phyloP scores from a whole-genome alignment of 2,888 invertebrate genomes.

The Eilema sororculum region DNA sequence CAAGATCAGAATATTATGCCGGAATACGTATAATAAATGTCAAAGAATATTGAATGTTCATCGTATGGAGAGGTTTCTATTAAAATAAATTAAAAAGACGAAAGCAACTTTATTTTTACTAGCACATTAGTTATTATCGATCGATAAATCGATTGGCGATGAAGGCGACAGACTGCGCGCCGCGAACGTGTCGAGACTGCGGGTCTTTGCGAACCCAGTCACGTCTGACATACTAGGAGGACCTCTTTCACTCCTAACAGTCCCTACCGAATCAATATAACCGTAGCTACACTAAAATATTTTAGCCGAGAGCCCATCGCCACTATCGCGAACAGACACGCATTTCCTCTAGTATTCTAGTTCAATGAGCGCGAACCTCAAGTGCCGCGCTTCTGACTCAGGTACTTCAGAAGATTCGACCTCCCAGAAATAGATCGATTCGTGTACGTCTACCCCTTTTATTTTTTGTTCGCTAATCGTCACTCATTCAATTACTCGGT shows the following conservation, averaged over 20 bases:
- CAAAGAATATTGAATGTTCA: neutral
- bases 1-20: neutral
- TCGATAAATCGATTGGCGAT: slow-evolving; percentile 28
- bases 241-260: slow-evolving; percentile 64
- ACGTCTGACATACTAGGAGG: slow-evolving; percentile 78
- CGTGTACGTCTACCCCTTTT: slow-evolving; percentile 79
- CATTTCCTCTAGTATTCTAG: slow-evolving; percentile 79
- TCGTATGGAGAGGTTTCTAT: neutral
- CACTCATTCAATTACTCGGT: slow-evolving; percentile 82
- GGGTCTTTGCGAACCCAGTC: slow-evolving; percentile 67
- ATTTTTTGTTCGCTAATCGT: slow-evolving; percentile 77
- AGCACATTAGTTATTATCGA: slow-evolving; percentile 18
- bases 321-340: slow-evolving; percentile 71
- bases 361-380: slow-evolving; percentile 73
- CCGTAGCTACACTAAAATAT: slow-evolving; percentile 49
- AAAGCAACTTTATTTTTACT: neutral
- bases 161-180: slow-evolving; percentile 46
- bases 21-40: neutral
- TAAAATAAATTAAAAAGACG: neutral
- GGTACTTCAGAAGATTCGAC: slow-evolving; percentile 77
- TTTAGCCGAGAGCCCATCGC: slow-evolving; percentile 50
- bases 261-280: slow-evolving; percentile 40
- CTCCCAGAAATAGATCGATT: slow-evolving; percentile 80
- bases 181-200: slow-evolving; percentile 53
- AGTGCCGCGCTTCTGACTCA: slow-evolving; percentile 78